Evolutionary conservation across 1,140 invertebrate genomes (phyloP), one percentile per base, ranked within the genome.

Genomic region (Drosophila chauvacae): DNA sequence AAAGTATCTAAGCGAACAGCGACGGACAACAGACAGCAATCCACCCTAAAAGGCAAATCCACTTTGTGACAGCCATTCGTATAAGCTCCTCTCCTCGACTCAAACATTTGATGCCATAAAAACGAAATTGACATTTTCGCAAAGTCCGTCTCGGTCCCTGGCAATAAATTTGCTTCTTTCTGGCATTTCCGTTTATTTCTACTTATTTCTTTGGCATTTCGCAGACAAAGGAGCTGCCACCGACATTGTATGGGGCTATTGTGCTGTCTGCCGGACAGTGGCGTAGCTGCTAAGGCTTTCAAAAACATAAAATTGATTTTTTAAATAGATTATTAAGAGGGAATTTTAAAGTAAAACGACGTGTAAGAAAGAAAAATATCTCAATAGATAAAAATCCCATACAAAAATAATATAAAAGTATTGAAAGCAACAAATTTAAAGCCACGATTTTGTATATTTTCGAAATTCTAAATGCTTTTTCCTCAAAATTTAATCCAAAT

Each of bases 71-170:
- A 88, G 84, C 66, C 82, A 90, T 79, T 72, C 78, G 77, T 62
- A 90, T 80, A 90, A 90, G 81, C 81, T 81, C 33, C 71, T 56
- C 53, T 23, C 9, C 53, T 23, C 53, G 14, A 23, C 53, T 64
- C 70, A 90, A 90, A 82, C 86, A 90, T 90, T 90, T 90, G 79
- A 90, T 80, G 85, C 50, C 75, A 76, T 90, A 77, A 90, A 87
- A 88, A 73, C 61, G 74, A 90, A 90, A 90, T 90, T 90, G 85
- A 90, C 85, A 90, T 90, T 90, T 90, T 85, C 75, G 81, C 76
- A 81, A 82, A 85, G 81, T 90, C 75, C 86, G 78, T 79, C 65
- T 78, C 69, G 53, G 53, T 56, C 53, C 53, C 35, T 79, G 86
- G 85, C 77, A 90, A 90, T 90, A 90, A 90, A 90, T 90, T 80